Evolutionary conservation across 2,113 vertebrate genomes (phyloP), one percentile per base, ranked within the genome.

Genomic region (Psittacula cyanocephala): DNA sequence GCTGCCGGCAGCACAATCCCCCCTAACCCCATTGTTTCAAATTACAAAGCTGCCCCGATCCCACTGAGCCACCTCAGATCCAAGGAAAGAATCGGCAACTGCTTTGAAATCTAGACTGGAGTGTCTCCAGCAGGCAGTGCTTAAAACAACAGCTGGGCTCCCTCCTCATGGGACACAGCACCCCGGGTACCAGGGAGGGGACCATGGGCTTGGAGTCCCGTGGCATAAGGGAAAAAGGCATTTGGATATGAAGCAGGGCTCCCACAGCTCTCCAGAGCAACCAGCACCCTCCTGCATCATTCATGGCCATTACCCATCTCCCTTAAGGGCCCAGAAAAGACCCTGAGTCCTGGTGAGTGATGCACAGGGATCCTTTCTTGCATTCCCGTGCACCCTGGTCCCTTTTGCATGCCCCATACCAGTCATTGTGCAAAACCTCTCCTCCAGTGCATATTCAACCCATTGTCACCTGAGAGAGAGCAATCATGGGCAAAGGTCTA

Each of bases 51-150:
- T 80, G 71, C 72, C 81, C 57, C 1, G 0, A 75, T 76, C 91
- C 94, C 91, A 76, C 70, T 22, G 92, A 97, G 94, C 88, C 96
- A 91, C 94, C 92, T 95, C 86, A 11, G 70, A 93, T 79, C 29
- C 65, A 18, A 93, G 64, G 55, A 81, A 83, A 74, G 82, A 57
- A 57, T 77, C 4, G 41, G 76, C 86, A 63, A 68, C 83, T 68
- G 86, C 96, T 97, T 97, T 98, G 96, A 96, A 97, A 97, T 91
- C 74, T 50, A 92, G 92, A 50, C 94, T 77, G 77, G 89, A 94
- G 86, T 59, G 49, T 95, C 92, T 96, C 81, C 70, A 94, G 91
- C 91, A 95, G 83, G 69, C 85, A 88, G n/a, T 3, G 81, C 67
- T 62, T 78, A 37, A 80, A 96, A 92, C 77, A 95, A 59, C 95